Base-by-base conservation (phyloP, 2,888 invertebrate genomes). In the Lissonota sp. region DNA sequence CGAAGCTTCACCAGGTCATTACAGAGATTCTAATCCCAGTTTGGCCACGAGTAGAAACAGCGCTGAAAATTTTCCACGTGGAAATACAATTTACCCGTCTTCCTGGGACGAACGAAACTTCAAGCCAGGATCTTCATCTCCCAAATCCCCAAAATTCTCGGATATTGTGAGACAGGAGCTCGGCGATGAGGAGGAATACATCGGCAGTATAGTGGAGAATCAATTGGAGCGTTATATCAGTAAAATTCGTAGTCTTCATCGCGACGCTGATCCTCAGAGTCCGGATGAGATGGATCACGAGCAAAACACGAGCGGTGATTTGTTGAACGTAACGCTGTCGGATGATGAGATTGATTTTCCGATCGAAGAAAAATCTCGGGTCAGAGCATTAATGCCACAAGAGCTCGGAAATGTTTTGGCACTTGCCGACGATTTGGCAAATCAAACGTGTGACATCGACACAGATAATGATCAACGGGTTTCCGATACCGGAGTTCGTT, bases 281-380 rank as follows among this genome's bases (percentile, higher is more conserved):
- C n/a, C 83, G 4, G 89, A 88, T 2, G 91, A 89, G 10, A n/a
- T 76, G 5, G 90, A 91, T 39, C 85, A 87, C 7, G 89, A 91
- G 40, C 88, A 91, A 78, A 90, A 91, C 42, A 91, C 90, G 3
- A 92, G 90, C 57, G 90, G 88, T 0, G 91, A 91, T 84, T 72
- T 90, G 5, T 66, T 91, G 44, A 91, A 91, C 73, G 88, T 88
- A 12, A 88, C 88, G 0, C 79, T 89, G 0, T 90, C 88, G 6
- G 88, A 89, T 10, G 90, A 91, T 42, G 87, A 84, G 0, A 4
- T 76, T 16, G 84, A 85, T 37, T 53, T 83, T 7, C 71, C 84
- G 8, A 39, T 40, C 0, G 87, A 85, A 6, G 85, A 86, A 1
- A 85, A 79, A 63, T 55, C 57, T 10, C 86, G 78, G n/a, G 76